These are phyloP conservation scores for Globodera rostochiensis DNA, from an alignment of 1,140 invertebrate genomes.

Conservation along the genomic window DNA sequence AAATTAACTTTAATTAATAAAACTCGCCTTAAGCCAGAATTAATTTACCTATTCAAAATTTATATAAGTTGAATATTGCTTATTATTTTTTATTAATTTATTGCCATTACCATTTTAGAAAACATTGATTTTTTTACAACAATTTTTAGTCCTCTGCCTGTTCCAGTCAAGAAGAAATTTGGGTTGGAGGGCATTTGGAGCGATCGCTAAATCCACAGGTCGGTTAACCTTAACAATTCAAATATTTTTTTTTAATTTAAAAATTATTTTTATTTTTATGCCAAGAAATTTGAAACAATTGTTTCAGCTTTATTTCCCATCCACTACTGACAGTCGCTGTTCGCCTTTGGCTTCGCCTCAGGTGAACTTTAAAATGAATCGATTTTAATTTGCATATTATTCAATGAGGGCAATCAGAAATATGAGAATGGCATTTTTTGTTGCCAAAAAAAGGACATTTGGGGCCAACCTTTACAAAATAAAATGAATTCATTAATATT, in stretches of 20 bases:
- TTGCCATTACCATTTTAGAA: background rate
- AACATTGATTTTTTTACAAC: background rate
- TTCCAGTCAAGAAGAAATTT: conserved; percentile 62
- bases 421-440: background rate
- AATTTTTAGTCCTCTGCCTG: conserved; percentile 44
- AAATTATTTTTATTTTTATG: background rate
- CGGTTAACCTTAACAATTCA: conserved; percentile 8
- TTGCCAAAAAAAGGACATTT: too few species aligned
- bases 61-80: background rate
- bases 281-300: conserved; percentile 11
- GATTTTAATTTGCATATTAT: background rate
- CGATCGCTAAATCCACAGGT: conserved; percentile 59
- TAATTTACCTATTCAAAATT: background rate
- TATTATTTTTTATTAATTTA: conserved; percentile 1
- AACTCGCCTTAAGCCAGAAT: background rate
- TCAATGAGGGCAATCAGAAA: background rate
- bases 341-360: background rate
- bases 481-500: too few species aligned
- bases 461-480: too few species aligned
- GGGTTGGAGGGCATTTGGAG: conserved; percentile 60
- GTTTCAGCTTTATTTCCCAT: conserved; percentile 52
- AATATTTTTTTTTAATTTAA: conserved; percentile 17
- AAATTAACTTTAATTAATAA: conserved; percentile 6
- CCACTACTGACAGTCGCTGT: conserved; percentile 29
- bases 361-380: background rate